Percentiles rank a stretch among this genome's conserved stretches.
phyloP scores from a whole-genome alignment of 1,140 invertebrate species.

The Camponotus vicinus region DNA sequence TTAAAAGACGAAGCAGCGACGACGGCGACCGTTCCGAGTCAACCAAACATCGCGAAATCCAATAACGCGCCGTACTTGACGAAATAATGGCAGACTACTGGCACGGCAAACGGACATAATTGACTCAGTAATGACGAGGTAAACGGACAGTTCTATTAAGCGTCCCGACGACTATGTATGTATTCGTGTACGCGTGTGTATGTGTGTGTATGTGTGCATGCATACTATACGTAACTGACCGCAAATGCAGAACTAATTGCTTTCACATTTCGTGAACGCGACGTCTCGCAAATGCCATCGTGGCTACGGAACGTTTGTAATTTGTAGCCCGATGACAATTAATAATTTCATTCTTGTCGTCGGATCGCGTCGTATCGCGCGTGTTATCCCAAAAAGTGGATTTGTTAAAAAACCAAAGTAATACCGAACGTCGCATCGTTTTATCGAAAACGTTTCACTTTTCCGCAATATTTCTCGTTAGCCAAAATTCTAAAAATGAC shows the following conservation, averaged over 20 bases:
- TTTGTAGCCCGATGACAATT: not conserved
- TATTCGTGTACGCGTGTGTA: not conserved
- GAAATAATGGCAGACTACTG: conserved; percentile 69
- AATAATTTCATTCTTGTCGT: conserved; percentile 23
- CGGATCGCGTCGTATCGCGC: not conserved
- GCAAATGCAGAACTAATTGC: conserved; percentile 58
- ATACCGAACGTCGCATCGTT: not conserved
- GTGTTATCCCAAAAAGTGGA: not conserved
- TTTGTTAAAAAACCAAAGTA: not conserved
- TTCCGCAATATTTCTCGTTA: not conserved
- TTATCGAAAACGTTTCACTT: not conserved
- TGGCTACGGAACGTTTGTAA: not conserved
- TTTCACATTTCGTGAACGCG: conserved; percentile 59
- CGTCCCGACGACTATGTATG: conserved; percentile 30
- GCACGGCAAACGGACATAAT: conserved; percentile 69
- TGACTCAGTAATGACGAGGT: conserved; percentile 73
- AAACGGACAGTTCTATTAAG: conserved; percentile 74
- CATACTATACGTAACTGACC: conserved; percentile 34
- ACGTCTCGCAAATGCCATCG: conserved; percentile 29
- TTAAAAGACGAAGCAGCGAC: conserved; percentile 48
- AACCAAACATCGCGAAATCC: conserved; percentile 64
- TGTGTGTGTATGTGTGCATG: conserved; percentile 17
- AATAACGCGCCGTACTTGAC: conserved; percentile 70
- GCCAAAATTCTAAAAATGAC: not conserved
- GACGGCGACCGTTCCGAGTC: conserved; percentile 12